These are phyloP conservation scores for Apis laboriosa DNA, from an alignment of 1,140 invertebrate species.

Conservation along the genomic window DNA sequence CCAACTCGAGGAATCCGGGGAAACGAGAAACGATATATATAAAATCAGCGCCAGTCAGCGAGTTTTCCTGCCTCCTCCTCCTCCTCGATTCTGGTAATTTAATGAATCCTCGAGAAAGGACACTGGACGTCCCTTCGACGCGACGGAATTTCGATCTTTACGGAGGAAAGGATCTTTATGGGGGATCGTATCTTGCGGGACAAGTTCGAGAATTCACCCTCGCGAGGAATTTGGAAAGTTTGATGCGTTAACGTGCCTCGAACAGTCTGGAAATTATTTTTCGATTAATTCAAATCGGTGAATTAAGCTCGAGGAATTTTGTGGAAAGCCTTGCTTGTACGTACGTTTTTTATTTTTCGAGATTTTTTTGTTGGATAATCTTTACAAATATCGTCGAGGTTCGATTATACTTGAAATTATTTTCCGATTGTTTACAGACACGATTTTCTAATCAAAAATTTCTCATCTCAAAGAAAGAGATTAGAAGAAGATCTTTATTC, in stretches of 20 bases:
- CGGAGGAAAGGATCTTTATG: background rate
- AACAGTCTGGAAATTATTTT: background rate
- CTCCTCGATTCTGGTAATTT: constrained; percentile 27
- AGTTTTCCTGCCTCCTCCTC: background rate
- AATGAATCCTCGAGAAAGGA: constrained; percentile 14
- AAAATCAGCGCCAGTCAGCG: constrained; percentile 30
- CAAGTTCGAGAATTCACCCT: background rate
- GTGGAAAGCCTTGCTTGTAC: too few species aligned
- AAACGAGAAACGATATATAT: constrained; percentile 20
- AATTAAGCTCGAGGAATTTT: too few species aligned
- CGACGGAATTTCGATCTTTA: constrained; percentile 22
- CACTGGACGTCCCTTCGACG: background rate
- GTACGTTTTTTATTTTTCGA: too few species aligned
- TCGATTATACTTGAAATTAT: too few species aligned
- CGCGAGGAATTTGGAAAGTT: background rate
- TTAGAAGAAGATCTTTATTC: too few species aligned
- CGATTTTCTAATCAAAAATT: too few species aligned
- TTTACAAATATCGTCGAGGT: too few species aligned
- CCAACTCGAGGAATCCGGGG: constrained; percentile 31
- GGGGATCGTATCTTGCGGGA: background rate
- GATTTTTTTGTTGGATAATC: too few species aligned
- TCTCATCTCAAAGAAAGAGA: too few species aligned
- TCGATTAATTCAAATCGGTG: too few species aligned
- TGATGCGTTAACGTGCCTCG: background rate
- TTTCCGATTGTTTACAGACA: too few species aligned